Conservation (phyloP, 2,113 vertebrate genomes). For the Martes martes region DNA sequence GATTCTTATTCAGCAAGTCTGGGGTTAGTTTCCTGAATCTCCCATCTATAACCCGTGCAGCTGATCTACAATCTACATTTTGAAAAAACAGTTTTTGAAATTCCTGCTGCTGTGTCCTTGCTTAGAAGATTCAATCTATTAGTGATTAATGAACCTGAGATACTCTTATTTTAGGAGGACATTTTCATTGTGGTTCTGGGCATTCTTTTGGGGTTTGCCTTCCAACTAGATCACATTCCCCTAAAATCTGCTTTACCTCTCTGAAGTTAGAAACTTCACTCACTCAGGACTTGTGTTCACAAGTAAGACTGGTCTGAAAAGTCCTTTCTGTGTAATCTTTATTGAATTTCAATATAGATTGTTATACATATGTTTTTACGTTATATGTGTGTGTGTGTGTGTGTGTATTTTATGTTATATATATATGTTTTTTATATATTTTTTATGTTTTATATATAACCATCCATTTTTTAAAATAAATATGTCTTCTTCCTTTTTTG, state of each 20-base stretch:
- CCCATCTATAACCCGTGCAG: not conserved
- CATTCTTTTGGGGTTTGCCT: not conserved
- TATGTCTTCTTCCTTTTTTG: not conserved
- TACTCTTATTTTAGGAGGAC: not conserved
- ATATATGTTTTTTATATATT: not conserved
- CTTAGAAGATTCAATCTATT: not conserved
- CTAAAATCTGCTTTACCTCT: not conserved
- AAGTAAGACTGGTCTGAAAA: not conserved
- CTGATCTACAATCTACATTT: not conserved
- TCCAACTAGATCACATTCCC: not conserved
- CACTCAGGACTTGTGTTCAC: not conserved
- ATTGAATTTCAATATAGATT: not conserved
- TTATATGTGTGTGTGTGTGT: too few species aligned
- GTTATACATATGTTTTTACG: not conserved
- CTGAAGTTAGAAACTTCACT: not conserved
- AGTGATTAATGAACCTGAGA: not conserved
- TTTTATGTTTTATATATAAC: not conserved
- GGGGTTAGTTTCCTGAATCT: not conserved
- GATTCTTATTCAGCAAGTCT: not conserved
- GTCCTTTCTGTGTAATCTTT: not conserved
- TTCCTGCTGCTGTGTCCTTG: not conserved
- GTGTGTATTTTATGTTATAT: not conserved
- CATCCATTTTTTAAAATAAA: too few species aligned
- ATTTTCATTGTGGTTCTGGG: not conserved
- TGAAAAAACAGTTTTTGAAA: not conserved